Evolutionary conservation across 2,888 invertebrate species (phyloP), one percentile per base, ranked within the genome.

Genomic region (Machimus rusticus): DNA sequence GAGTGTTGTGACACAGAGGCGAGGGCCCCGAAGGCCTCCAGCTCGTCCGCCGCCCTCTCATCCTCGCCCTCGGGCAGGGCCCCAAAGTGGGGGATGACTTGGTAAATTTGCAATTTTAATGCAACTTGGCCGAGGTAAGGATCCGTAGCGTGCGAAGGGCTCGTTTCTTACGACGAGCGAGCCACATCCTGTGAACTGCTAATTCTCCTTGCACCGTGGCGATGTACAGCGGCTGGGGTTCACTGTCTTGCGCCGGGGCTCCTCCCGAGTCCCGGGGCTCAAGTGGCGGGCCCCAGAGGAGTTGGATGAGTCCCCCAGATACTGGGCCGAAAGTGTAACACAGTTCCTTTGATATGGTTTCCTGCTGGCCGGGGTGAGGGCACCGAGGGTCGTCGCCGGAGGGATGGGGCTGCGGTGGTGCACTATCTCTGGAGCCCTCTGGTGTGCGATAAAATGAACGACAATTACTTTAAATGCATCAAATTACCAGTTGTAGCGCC

Each of bases 391-490:
- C 37, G 5, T 57, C n/a, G n/a, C 6, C 12, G 51, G 5, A 66
- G 23, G 66, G 28, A 66, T 23, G n/a, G 51, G 51, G n/a, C 51
- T 16, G 51, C 51, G n/a, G 19, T 19, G 23, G 23, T 28, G 66
- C 66, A 66, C 66, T 78, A 37, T 23, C 78, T 78, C 77, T n/a
- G 19, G 66, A 14, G 74, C 66, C 4, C 66, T 46, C 43, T 66
- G 28, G 66, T 66, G 31, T 82, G 82, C 66, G 66, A 82, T 82
- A 82, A 82, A 82, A 82, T 82, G 82, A 82, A 82, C 82, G 82
- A 82, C 82, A 82, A 82, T 82, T 82, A 82, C 82, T 82, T 82
- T 82, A 82, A 82, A 82, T 82, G 82, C 82, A 82, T 82, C 82
- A 82, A 82, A 82, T 82, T 82, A 57, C 82, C 82, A 82, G 57